Evolutionary conservation across 2,888 invertebrate species (phyloP), one percentile per base, ranked within the genome.

Genomic region (Dasypolia templi): DNA sequence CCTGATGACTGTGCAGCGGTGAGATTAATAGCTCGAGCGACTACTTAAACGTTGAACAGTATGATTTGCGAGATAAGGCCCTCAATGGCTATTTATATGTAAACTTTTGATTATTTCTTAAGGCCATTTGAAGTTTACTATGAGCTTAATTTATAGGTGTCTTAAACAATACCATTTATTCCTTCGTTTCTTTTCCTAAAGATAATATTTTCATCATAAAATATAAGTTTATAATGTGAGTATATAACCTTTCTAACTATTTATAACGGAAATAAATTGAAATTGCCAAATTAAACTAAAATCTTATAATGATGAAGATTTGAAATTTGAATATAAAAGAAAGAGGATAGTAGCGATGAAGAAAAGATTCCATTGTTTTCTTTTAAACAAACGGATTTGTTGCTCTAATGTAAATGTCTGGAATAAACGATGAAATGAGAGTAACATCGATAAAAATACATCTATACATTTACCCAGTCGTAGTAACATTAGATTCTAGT

Each of bases 1-100:
- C 77, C 87, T 90, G 93, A 92, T 95, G 95, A 95, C 92, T 89
- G 78, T 81, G 94, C 95, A 90, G 67, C 78, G 81, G 76, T 58
- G 86, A 92, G 93, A 94, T 94, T 94, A 92, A 95, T 94, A 91
- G 87, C 58, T 51, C 53, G 82, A 79, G 64, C 75, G 51, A 71
- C 49, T 61, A 29, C 68, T 72, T 42, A 35, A 73, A 74, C 62
- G 59, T 56, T 68, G 58, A 81, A 70, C 75, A 72, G 55, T 82
- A 77, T 77, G 82, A 85, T 72, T 80, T 75, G 80, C 80, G 58
- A 82, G 72, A 82, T 80, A 61, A n/a, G 44, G 49, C 58, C 17
- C 72, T 69, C 56, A 75, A 49, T 72, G 56, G 42, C 26, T 58
- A 71, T 79, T 83, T 70, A 69, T 53, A 77, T 75, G 58, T 71